Base-by-base conservation (phyloP, 1,140 invertebrate genomes). In the Tribolium castaneum region DNA sequence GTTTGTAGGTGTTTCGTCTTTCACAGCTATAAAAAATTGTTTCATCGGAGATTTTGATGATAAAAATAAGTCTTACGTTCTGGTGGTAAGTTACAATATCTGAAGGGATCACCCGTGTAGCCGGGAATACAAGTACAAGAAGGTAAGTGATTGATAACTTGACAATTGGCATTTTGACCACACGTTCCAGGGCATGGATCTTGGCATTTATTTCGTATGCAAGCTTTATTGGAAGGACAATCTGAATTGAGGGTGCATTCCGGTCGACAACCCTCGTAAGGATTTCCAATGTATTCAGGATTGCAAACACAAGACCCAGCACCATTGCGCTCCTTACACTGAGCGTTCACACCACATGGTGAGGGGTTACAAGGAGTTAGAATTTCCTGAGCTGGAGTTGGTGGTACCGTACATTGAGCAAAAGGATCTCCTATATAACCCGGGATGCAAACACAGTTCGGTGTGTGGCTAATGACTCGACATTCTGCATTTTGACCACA, bases 131-230 rank as follows among this genome's bases (percentile, higher is more conserved):
- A 96, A 75, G 89, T 91, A 85, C 94, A 96, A 35, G 91, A 89
- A 10, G 94, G 92, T 34, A 92, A 82, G 84, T 95, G 94, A 82
- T 92, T 92, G 10, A 93, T 89, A 1, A 94, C 93, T 86, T 92
- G 90, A 82, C 94, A 95, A 70, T 92, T 87, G n/a, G 94, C 92
- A 84, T 95, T 93, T 1, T 87, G 83, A 12, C 94, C 94, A 86
- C 94, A 95, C 25, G 91, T 91, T 77, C 92, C 93, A n/a, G 91
- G 91, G 81, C 94, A 96, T 16, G 93, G 94, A 85, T 95, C 90
- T 72, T 89, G 87, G 85, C 94, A 96, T 87, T 92, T 93, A 78
- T 92, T 90, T 82, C 91, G 91, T 30, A 93, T 91, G 83, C 94
- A 96, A 9, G 93, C 92, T 82, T 91, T 90, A 78, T 92, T 91